Conservation (phyloP, 1,140 invertebrate species). For the Drosophila setifemur region DNA sequence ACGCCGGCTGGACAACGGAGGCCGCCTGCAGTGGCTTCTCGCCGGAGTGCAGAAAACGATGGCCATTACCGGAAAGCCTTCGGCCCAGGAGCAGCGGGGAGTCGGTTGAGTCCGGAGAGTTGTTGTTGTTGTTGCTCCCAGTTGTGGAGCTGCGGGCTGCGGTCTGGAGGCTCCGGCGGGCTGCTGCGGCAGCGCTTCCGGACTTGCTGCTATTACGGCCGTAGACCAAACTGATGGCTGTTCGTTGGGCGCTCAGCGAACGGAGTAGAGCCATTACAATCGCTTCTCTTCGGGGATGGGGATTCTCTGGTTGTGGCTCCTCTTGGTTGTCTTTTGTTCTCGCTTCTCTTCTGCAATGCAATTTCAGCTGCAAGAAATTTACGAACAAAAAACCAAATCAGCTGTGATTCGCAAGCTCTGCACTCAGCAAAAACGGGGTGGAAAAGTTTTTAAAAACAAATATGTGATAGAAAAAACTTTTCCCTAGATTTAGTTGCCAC, state of each 20-base stretch:
- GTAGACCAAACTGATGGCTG: constrained; percentile 70
- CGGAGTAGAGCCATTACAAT: constrained; percentile 82
- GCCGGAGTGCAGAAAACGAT: constrained; percentile 21
- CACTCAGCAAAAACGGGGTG: not conserved
- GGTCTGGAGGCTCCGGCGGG: constrained; percentile 16
- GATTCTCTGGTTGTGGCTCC: not conserved
- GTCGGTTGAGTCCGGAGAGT: not conserved
- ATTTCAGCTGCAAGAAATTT: not conserved
- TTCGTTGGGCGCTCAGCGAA: constrained; percentile 74
- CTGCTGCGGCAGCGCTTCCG: constrained; percentile 16
- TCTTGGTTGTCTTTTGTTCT: not conserved
- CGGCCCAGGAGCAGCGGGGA: too few relatives aligned
- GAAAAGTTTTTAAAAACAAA: too few relatives aligned
- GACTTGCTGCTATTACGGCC: constrained; percentile 42
- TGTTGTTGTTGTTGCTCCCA: not conserved
- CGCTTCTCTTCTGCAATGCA: not conserved
- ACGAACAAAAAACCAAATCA: not conserved
- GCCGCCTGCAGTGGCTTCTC: constrained; percentile 14
- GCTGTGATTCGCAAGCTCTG: not conserved
- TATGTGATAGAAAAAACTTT: too few relatives aligned
- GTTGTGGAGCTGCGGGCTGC: not conserved
- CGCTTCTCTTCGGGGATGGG: not conserved
- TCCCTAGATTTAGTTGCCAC: too few relatives aligned
- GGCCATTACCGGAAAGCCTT: too few relatives aligned
- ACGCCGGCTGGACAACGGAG: constrained; percentile 8